A percentile compares a stretch with the other conserved stretches of the same genome.
Conservation (phyloP, 2,888 invertebrate genomes). For the Oxytorus armatus region DNA sequence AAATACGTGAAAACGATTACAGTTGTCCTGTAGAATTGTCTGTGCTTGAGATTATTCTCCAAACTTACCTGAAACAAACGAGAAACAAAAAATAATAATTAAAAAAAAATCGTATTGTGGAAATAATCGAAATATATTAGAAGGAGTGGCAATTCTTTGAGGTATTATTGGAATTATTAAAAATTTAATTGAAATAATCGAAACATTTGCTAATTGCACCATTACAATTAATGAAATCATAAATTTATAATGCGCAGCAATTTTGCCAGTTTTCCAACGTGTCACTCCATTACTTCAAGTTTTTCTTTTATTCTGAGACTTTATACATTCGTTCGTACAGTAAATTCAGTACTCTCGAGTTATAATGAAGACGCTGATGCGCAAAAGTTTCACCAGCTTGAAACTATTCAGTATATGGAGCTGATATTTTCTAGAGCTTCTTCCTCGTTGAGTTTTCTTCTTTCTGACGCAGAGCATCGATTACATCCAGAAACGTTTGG, state of each 20-base stretch:
- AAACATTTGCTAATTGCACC: not conserved
- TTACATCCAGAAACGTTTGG: too few species aligned
- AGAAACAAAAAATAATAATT: slow-evolving; percentile 14
- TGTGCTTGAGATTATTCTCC: not conserved
- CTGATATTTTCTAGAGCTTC: not conserved
- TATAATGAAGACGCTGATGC: not conserved
- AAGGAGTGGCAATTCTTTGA: not conserved
- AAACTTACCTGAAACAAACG: slow-evolving; percentile 59
- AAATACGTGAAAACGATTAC: slow-evolving; percentile 26
- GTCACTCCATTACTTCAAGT: not conserved
- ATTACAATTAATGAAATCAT: slow-evolving; percentile 2
- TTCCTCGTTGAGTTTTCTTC: slow-evolving; percentile 9
- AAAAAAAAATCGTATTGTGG: slow-evolving; percentile 8
- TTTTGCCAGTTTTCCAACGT: not conserved
- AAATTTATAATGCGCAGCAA: not conserved
- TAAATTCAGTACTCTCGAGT: slow-evolving; percentile 1
- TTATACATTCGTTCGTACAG: slow-evolving; percentile 3
- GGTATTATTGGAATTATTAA: not conserved
- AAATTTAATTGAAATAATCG: not conserved
- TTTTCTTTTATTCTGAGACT: not conserved
- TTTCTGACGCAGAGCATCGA: too few species aligned
- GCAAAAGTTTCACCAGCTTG: slow-evolving; percentile 5
- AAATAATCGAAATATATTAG: not conserved
- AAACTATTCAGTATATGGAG: not conserved
- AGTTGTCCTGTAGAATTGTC: slow-evolving; percentile 10